Conservation (phyloP, 2,113 vertebrate species). For the Dryoscopus gambensis region DNA sequence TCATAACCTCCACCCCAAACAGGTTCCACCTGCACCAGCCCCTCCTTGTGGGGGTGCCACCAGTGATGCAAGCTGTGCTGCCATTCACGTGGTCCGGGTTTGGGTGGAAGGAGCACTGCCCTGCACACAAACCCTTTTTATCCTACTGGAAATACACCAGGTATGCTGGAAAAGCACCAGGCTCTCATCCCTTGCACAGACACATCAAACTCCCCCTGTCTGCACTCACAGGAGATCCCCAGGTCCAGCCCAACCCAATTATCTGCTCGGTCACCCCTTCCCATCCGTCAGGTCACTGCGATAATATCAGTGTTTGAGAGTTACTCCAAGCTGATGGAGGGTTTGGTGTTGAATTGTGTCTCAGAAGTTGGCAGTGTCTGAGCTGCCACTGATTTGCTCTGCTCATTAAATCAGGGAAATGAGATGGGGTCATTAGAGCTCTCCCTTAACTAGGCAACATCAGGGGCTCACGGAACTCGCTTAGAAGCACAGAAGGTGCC, state of each 20-base stretch:
- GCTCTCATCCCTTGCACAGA: background rate
- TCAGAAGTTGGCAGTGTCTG: background rate
- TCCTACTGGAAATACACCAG: fast-evolving
- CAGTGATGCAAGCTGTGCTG: background rate
- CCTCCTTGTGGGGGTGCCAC: background rate
- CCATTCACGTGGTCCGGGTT: no score
- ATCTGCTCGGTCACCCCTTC: background rate
- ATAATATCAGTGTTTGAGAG: background rate
- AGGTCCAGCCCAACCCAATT: background rate
- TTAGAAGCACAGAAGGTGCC: background rate
- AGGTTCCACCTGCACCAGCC: fast-evolving
- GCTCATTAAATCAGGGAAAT: conserved; percentile 10
- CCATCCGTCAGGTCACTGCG: background rate
- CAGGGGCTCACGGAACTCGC: background rate
- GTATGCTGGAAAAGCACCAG: no score
- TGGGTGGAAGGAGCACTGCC: background rate
- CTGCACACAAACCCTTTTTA: background rate
- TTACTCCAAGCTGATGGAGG: background rate
- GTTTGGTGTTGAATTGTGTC: background rate
- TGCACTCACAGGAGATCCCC: background rate
- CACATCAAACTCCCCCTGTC: background rate
- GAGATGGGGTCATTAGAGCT: background rate
- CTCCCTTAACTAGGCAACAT: background rate
- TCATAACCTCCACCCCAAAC: background rate
- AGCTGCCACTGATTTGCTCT: background rate